These are phyloP conservation scores for Cololabis saira DNA, from an alignment of 2,113 vertebrate genomes.

Conservation along the genomic window DNA sequence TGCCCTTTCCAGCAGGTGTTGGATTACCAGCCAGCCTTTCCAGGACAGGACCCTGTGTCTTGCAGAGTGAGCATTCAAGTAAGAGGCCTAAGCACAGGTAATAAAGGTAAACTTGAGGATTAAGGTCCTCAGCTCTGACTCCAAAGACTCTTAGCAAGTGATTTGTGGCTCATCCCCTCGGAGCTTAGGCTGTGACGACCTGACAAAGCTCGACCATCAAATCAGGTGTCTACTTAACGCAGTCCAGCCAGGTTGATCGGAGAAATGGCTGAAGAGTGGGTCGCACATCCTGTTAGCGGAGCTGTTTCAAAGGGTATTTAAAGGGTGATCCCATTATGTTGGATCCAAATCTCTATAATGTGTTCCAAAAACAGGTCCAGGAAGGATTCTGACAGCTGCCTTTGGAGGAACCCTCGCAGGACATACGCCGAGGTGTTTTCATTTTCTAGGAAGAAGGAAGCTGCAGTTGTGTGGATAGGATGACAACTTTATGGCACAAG, in stretches of 20 bases:
- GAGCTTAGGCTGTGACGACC: conserved; percentile 84
- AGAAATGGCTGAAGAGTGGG: conserved; percentile 48
- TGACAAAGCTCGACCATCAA: conserved; percentile 76
- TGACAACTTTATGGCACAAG: conserved; percentile 14
- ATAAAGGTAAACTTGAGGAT: conserved; percentile 87
- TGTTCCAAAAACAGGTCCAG: conserved; percentile 54
- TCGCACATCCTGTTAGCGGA: conserved; percentile 61
- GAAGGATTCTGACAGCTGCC: conserved; percentile 62
- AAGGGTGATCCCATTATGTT: conserved; percentile 69
- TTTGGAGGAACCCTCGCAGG: conserved; percentile 29
- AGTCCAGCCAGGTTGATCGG: conserved; percentile 46
- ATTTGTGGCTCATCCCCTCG: conserved; percentile 87
- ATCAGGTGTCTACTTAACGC: conserved; percentile 74
- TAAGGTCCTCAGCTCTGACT: conserved; percentile 83
- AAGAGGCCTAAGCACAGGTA: conserved; percentile 80
- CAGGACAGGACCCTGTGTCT: conserved; percentile 70
- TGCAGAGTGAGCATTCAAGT: conserved; percentile 77
- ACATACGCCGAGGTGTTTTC: conserved; percentile 17
- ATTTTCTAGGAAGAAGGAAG: neutral
- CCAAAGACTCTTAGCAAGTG: conserved; percentile 89
- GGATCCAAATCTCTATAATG: conserved; percentile 63
- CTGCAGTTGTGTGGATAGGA: neutral
- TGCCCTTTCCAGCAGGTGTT: conserved; percentile 66
- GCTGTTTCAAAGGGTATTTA: conserved; percentile 72
- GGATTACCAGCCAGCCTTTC: conserved; percentile 50